These are phyloP conservation scores for Pachyrhynchus sulphureomaculatus DNA, from an alignment of 1,140 invertebrate species.

Conservation along the genomic window DNA sequence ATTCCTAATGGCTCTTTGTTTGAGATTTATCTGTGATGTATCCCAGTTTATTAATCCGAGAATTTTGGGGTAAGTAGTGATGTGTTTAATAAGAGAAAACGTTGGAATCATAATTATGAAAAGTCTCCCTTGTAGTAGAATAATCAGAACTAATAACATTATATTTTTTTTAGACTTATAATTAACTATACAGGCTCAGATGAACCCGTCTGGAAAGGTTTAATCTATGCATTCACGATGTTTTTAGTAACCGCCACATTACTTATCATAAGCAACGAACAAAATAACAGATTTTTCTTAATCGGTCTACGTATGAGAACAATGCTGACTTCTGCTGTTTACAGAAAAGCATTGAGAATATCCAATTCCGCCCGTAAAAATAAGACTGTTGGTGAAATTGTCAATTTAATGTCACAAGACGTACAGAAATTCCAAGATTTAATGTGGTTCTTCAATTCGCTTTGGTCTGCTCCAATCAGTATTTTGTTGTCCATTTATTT, in stretches of 20 bases:
- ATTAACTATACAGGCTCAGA: slow-evolving; percentile 65
- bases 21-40: slow-evolving; percentile 81
- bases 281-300: slow-evolving; percentile 87
- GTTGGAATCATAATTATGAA: no score
- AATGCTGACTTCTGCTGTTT: slow-evolving; percentile 88
- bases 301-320: slow-evolving; percentile 89
- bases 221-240: slow-evolving; percentile 75
- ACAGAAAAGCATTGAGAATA: slow-evolving; percentile 81
- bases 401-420: slow-evolving; percentile 92
- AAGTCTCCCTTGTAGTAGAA: no score
- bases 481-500: slow-evolving; percentile 85
- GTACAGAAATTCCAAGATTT: slow-evolving; percentile 82
- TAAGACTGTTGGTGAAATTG: slow-evolving; percentile 77
- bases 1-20: slow-evolving; percentile 77
- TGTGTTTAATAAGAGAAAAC: no score
- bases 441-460: slow-evolving; percentile 87
- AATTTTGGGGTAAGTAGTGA: slow-evolving; percentile 66
- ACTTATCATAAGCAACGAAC: slow-evolving; percentile 86
- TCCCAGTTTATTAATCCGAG: slow-evolving; percentile 87
- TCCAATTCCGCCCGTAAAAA: slow-evolving; percentile 78
- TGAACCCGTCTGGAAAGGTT: slow-evolving; percentile 81
- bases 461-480: slow-evolving; percentile 95
- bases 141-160: no score
- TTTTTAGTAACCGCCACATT: slow-evolving; percentile 79
- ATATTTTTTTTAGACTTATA: slow-evolving; percentile 60